Evolutionary conservation across 2,888 invertebrate species (phyloP), one percentile per base, ranked within the genome.

Genomic region (Orchestes rusci): DNA sequence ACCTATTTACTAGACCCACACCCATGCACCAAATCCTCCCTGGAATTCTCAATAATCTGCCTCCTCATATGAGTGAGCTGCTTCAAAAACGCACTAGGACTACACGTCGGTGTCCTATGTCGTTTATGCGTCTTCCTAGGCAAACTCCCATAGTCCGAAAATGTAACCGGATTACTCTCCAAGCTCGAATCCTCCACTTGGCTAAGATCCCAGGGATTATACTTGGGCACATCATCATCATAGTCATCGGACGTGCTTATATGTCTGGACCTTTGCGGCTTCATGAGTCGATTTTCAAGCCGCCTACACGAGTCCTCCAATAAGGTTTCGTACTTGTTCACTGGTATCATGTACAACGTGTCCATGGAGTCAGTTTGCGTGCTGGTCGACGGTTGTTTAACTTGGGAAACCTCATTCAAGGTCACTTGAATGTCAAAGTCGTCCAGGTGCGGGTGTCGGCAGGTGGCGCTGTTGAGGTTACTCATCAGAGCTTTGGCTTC

Each of bases 81-180:
- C 53, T 71, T 72, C 44, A 79, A 61, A 64, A 76, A 78, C 48
- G 74, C 72, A 41, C 73, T 77, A 1, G 79, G 79, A 55, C 64
- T 69, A 35, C 62, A 64, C 27, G 58, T 57, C 3, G 62, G 56
- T 5, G 55, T 48, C 28, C 58, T 53, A 10, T 53, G 56, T 32
- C 57, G 53, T 31, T 56, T 57, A 16, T 52, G 51, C 5, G 56
- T 56, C 32, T 59, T 56, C 43, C 64, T 54, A 0, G 68, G 64
- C 31, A 68, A 60, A 49, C 68, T 69, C 1, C 68, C 68, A 48
- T 69, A 69, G 53, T 68, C 69, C 2, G 68, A 69, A 54, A 56
- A 64, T 3, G 64, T 61, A 1, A 56, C 54, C 3, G 59, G 55
- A 41, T 61, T 61, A 43, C 65, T 66, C 37, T 67, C 66, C 37